phyloP scores from a whole-genome alignment of 2,888 invertebrate genomes.

The Meiosimyza platycephala region DNA sequence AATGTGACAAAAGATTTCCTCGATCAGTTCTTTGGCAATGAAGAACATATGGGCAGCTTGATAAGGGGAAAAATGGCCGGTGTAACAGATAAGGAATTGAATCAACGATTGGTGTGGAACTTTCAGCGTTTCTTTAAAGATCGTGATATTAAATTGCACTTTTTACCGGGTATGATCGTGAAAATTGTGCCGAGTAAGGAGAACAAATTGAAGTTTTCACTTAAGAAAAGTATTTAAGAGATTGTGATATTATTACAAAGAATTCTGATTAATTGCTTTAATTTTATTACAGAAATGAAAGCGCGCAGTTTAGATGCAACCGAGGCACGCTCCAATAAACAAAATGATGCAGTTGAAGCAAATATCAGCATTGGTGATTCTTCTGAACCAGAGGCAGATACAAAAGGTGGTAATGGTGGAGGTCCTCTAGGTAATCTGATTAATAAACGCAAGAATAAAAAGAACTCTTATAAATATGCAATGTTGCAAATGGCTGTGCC shows the following conservation, averaged over 20 bases:
- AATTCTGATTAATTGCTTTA: not conserved
- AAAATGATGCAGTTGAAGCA: slow-evolving; percentile 1
- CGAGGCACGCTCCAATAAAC: not conserved
- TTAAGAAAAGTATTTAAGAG: slow-evolving; percentile 67
- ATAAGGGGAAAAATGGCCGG: slow-evolving; percentile 68
- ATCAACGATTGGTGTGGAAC: slow-evolving; percentile 68
- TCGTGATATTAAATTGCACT: slow-evolving; percentile 68
- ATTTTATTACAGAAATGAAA: slow-evolving; percentile 1
- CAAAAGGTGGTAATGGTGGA: slow-evolving; percentile 27
- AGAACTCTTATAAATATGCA: slow-evolving; percentile 54
- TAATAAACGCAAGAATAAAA: slow-evolving; percentile 50
- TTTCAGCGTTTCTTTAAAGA: slow-evolving; percentile 70
- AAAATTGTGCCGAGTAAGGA: slow-evolving; percentile 70
- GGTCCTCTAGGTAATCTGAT: slow-evolving; percentile 18
- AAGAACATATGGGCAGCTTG: slow-evolving; percentile 57
- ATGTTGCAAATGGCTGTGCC: slow-evolving; percentile 69
- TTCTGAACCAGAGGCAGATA: not conserved
- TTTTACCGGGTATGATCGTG: slow-evolving; percentile 70
- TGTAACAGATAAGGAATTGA: slow-evolving; percentile 68
- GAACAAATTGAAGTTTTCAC: slow-evolving; percentile 68
- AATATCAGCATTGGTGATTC: not conserved
- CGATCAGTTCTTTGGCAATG: slow-evolving; percentile 61
- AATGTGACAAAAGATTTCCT: slow-evolving; percentile 63
- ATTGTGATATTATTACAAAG: not conserved
- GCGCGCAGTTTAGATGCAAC: not conserved